Percentiles rank a stretch among this genome's conserved stretches.
These are phyloP conservation scores for Macrocentrus cingulum DNA, from an alignment of 1,140 invertebrate genomes.

Conservation along the genomic window DNA sequence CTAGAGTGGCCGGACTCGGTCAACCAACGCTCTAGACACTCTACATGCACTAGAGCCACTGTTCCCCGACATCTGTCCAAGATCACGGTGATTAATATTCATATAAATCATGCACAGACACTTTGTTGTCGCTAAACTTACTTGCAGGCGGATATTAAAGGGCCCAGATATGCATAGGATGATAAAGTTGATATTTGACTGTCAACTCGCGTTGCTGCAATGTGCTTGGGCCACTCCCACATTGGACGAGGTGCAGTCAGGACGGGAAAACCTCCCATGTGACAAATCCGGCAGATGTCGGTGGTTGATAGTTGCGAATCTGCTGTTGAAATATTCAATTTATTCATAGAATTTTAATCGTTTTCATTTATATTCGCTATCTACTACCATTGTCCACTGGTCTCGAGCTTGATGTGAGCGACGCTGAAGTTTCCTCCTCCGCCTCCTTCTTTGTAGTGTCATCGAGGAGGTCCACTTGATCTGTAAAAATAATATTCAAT, in stretches of 20 bases:
- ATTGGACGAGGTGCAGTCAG: conserved; percentile 29
- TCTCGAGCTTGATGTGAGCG: not conserved
- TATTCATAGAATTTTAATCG: too few species aligned
- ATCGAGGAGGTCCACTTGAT: not conserved
- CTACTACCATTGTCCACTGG: conserved; percentile 10
- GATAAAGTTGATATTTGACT: conserved; percentile 35
- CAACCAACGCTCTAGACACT: conserved; percentile 71
- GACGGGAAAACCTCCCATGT: conserved; percentile 45
- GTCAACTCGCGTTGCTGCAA: conserved; percentile 21
- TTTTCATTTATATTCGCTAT: not conserved
- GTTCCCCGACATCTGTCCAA: conserved; percentile 64
- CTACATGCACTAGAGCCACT: conserved; percentile 67
- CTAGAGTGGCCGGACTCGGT: conserved; percentile 63
- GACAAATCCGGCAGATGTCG: conserved; percentile 55
- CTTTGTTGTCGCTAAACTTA: conserved; percentile 28
- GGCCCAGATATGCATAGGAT: conserved; percentile 39
- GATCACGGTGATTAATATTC: not conserved
- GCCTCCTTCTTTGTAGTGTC: not conserved
- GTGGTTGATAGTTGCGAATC: conserved; percentile 25
- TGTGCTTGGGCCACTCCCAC: conserved; percentile 29
- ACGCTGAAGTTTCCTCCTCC: not conserved
- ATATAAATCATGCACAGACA: not conserved
- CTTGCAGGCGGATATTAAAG: conserved; percentile 54
- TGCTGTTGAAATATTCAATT: conserved; percentile 13
- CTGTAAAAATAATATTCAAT: not conserved